Evolutionary conservation across 2,797 vertebrate species (phyloP), one percentile per base, ranked within the genome.

Genomic region (Furcifer pardalis): DNA sequence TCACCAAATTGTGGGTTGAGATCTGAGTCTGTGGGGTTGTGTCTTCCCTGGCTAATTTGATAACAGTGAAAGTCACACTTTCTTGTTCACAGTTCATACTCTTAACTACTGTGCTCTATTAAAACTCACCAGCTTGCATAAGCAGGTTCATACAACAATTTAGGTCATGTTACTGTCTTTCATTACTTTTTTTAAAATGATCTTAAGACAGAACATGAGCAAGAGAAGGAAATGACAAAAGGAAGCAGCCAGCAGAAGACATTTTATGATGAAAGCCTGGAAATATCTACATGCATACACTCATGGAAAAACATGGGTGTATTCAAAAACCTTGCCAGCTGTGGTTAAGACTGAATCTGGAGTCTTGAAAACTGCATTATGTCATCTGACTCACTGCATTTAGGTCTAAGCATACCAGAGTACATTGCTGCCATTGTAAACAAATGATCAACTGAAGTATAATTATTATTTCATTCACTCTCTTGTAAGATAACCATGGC

Each of bases 401-500:
- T 19, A 19, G 1, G 0, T 1, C 27, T n/a, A 1, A 7, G 7
- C 21, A 2, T 56, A 40, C 32, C 35, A 9, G n/a, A 32, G 25
- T 8, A 56, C 5, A 19, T 2, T 3, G 0, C 0, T 2, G 25
- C 40, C 37, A 80, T 6, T 17, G 59, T 66, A 46, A 3, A 75
- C 6, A 3, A 19, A 0, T 0, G 27, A 56, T 10, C 60, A 27
- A 52, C 27, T 76, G 37, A 79, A 9, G 1, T 5, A 81, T 15
- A 30, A 82, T 56, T 49, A 17, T 2, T 35, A 27, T 2, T 27
- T 21, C 37, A 7, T 49, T 1, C 4, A 77, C n/a, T 69, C 21
- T 4, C 15, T 37, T 68, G 30, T 2, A 1, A 15, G 0, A 69
- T 23, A 42, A 12, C 19, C 1, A 1, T 0, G 32, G 44, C 6